These are phyloP conservation scores for Gnathonemus longibarbis DNA, from an alignment of 2,113 vertebrate genomes.

Conservation along the genomic window DNA sequence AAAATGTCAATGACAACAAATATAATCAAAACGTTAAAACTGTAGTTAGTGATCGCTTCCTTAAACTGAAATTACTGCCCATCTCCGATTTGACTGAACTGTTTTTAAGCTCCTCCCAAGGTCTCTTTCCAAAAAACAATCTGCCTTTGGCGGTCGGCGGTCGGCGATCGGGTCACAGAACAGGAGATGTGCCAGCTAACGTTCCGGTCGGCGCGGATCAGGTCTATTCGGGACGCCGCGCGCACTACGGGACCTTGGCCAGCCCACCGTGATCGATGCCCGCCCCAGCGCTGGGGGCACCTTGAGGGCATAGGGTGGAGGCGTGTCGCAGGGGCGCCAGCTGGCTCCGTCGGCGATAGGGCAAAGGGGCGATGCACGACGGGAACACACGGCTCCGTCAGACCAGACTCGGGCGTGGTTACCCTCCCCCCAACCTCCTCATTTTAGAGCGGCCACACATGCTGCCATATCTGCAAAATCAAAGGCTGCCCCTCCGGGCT, in stretches of 20 bases:
- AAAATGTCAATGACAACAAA: not conserved
- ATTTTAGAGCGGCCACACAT: not conserved
- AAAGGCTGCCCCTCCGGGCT: not conserved
- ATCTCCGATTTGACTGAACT: not conserved
- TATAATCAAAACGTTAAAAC: not conserved
- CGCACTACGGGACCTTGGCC: not conserved
- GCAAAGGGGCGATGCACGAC: not conserved
- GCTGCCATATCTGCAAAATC: not conserved
- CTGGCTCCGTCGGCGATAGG: conserved; percentile 43
- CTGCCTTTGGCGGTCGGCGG: not conserved
- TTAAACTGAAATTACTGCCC: not conserved
- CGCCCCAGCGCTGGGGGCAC: conserved; percentile 15
- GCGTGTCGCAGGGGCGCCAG: conserved; percentile 42
- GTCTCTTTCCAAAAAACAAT: not conserved
- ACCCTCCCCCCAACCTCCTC: not conserved
- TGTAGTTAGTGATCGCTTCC: not conserved
- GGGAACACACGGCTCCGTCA: not conserved
- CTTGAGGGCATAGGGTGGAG: conserved; percentile 32
- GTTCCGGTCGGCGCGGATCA: not conserved
- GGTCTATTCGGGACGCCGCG: not conserved
- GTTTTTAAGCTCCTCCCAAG: not conserved
- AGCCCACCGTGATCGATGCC: conserved; percentile 27
- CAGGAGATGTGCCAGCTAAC: not conserved
- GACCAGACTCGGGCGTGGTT: not conserved
- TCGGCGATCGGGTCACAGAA: not conserved